Evolutionary conservation across 2,797 vertebrate species (phyloP), one percentile per base, ranked within the genome.

Genomic region (Clarias laeviceps): DNA sequence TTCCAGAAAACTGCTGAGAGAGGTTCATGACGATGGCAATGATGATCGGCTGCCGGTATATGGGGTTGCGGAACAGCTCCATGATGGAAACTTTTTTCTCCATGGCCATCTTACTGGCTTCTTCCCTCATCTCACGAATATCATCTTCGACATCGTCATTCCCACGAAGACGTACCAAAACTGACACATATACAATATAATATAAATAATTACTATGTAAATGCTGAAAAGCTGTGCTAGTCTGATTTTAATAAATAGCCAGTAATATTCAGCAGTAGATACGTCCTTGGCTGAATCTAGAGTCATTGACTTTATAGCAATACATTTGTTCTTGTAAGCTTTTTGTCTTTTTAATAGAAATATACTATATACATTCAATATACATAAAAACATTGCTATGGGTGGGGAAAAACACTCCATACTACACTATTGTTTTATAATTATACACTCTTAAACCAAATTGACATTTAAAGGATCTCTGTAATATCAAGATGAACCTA

Each of bases 1-100:
- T 99, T 87, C 98, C 98, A 0, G 98, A 99, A 61, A 99, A 93
- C 91, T 99, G 98, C 88, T 99, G 98, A 0, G 98, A 99, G 27
- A 99, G 96, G 91, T 99, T 97, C 29, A 99, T 94, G 78, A 97
- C 68, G 27, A 99, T 95, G 34, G 98, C 95, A 0, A 99, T 96
- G 77, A 97, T 88, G 88, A 99, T 96, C 7, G 98, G 96, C 83
- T 99, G 98, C 0, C 94, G 95, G 90, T 98, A 99, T 86, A 64
- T 94, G 0, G 90, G 92, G 0, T 95, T 95, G 24, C 96, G 94
- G 91, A 99, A 98, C 22, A 99, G 95, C 86, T 99, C 97, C 0
- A 83, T 87, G 72, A 99, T 94, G 5, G 97, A 96, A 68, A 96
- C 96, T 80, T 96, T 95, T 90, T 97, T 98, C 86, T 99, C 98